Evolutionary conservation across 2,113 vertebrate species (phyloP), one percentile per base, ranked within the genome.

Genomic region (Forbesichthys agassizii): DNA sequence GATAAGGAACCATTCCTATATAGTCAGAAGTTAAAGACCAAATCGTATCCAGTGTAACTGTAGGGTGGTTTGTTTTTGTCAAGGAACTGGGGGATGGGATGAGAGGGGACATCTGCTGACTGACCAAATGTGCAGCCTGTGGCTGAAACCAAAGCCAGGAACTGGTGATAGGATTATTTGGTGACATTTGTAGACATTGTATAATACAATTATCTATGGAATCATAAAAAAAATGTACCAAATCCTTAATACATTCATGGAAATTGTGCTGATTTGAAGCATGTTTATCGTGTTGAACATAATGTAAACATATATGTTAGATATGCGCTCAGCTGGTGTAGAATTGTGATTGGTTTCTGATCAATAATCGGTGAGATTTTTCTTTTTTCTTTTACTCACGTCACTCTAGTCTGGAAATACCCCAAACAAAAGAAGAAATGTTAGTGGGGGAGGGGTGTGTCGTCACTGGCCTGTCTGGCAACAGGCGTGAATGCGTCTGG

Each of bases 381-480:
- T 62, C 13, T 12, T 3, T 48, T 48, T 20, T 67, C 3, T 70
- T 63, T 59, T 73, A 48, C 62, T 63, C 75, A 27, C 27, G 2
- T 27, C 27, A 27, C 74, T 84, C 77, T 72, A 57, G 46, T 73
- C 78, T 82, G 88, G 82, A 89, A 87, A 86, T 75, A 77, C 75
- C 78, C 46, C 77, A 69, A 82, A 88, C 85, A 63, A 87, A 89
- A 85, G 66, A 76, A 56, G 52, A 33, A 61, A 71, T 61, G 73
- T 78, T 60, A 63, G 11, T 1, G 36, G 42, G 63, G 63, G 46
- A 33, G 33, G 1, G 54, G 0, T 12, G 77, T 88, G 82, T 91
- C 90, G 90, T 92, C 89, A 90, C 27, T 63, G 0, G 70, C 86
- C 79, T 86, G 70, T 87, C 79, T 86, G 86, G 90, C 92, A 93